A percentile compares a stretch with the other conserved stretches of the same genome.
Evolutionary conservation across 2,888 invertebrate genomes (phyloP).

Genomic region (Pyrocoelia pectoralis): DNA sequence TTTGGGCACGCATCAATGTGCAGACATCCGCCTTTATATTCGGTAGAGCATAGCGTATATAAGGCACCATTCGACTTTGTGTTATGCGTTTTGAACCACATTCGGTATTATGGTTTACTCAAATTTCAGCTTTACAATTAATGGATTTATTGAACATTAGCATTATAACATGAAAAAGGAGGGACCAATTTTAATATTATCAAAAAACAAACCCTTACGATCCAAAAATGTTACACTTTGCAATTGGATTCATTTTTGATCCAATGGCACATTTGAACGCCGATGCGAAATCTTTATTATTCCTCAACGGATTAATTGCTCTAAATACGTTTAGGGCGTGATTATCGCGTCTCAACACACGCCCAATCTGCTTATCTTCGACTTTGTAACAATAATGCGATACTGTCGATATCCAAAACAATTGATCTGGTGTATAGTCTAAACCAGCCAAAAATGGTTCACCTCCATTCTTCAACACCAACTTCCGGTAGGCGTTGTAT

Average conservation of each 20-base stretch:
- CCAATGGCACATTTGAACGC: conserved; percentile 14
- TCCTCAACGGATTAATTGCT: not conserved
- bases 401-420: conserved; percentile 10
- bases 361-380: not conserved
- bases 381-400: not conserved
- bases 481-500: conserved; percentile 79
- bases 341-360: not conserved
- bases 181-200: too few species aligned
- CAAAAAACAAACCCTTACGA: too few species aligned
- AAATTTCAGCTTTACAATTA: too few species aligned
- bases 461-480: conserved; percentile 70
- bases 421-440: conserved; percentile 63
- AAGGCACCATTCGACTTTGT: too few species aligned
- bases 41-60: too few species aligned
- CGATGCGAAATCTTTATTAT: conserved; percentile 2
- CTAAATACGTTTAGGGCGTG: not conserved
- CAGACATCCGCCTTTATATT: too few species aligned
- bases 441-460: conserved; percentile 65
- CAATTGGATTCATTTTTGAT: conserved; percentile 12
- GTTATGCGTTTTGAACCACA: too few species aligned
- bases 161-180: too few species aligned
- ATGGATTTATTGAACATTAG: too few species aligned
- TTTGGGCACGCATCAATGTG: too few species aligned
- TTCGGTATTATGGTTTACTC: too few species aligned
- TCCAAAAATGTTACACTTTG: conserved; percentile 5